phyloP scores from a whole-genome alignment of 2,113 vertebrate genomes.

The Candoia aspera region DNA sequence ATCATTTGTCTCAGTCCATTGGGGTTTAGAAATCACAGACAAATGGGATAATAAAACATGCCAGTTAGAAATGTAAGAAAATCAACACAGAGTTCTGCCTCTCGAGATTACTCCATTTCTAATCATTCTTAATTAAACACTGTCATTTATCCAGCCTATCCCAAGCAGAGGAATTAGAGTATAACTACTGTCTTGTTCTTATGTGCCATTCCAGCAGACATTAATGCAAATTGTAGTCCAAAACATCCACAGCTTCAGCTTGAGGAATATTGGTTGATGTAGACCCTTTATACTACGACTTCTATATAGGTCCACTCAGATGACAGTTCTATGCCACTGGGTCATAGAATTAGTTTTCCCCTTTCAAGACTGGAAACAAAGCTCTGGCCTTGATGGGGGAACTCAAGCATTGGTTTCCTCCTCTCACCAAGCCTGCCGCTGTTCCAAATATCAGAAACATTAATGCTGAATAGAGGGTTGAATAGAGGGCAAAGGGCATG shows the following conservation, averaged over 20 bases:
- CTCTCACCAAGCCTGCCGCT: not conserved
- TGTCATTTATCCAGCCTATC: not conserved
- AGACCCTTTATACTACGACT: not conserved
- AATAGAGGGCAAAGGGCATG: not conserved
- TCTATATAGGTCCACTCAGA: not conserved
- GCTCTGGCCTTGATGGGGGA: not conserved
- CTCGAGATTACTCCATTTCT: not conserved
- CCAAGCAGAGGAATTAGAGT: not conserved
- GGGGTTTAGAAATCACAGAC: constrained; percentile 27
- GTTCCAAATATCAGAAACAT: not conserved
- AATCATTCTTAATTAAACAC: not conserved
- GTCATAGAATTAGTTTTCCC: not conserved
- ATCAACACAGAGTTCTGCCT: not conserved
- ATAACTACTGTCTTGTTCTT: not conserved
- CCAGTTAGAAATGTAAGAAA: constrained; percentile 6
- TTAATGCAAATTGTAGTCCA: not conserved
- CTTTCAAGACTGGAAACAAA: not conserved
- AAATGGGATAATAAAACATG: not conserved
- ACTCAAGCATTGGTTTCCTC: not conserved
- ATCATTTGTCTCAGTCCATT: constrained; percentile 26
- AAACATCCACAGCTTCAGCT: not conserved
- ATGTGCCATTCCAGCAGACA: not conserved
- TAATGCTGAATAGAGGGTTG: not conserved
- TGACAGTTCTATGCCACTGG: not conserved
- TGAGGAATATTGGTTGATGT: not conserved